phyloP scores from a whole-genome alignment of 2,888 invertebrate genomes.

The Cistogaster globosa region DNA sequence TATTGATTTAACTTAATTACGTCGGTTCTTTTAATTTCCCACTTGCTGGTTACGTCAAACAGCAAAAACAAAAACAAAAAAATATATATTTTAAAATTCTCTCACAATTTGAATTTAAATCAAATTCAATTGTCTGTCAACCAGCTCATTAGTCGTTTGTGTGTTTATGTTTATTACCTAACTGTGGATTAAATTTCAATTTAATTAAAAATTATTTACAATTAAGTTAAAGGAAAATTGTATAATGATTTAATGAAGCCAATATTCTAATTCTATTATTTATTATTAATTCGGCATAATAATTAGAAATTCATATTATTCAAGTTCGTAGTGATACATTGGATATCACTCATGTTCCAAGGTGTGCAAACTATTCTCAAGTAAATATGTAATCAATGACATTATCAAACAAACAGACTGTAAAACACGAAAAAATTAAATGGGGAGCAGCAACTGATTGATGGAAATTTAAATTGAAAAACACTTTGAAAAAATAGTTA shows the following conservation, averaged over 20 bases:
- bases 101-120: conserved; percentile 44
- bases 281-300: conserved; percentile 28
- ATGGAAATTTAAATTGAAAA: conserved; percentile 7
- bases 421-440: conserved; percentile 26
- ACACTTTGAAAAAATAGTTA: not conserved
- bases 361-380: conserved; percentile 44
- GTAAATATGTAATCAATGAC: conserved; percentile 27
- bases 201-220: conserved; percentile 9
- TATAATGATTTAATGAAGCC: conserved; percentile 58
- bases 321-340: not conserved
- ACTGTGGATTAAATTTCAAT: conserved; percentile 9
- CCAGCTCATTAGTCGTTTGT: not conserved
- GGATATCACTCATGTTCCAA: conserved; percentile 23
- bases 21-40: conserved; percentile 25
- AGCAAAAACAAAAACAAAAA: not conserved
- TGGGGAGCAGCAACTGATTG: conserved; percentile 32
- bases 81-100: conserved; percentile 13
- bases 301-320: conserved; percentile 15
- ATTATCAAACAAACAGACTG: conserved; percentile 18
- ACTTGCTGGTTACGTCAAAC: conserved; percentile 16
- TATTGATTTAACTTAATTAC: conserved; percentile 51
- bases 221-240: not conserved
- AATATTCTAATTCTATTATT: conserved; percentile 32
- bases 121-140: conserved; percentile 41
- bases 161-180: not conserved